Evolutionary conservation across 1,140 invertebrate species (phyloP).

Genomic region (Drosophila simulans): DNA sequence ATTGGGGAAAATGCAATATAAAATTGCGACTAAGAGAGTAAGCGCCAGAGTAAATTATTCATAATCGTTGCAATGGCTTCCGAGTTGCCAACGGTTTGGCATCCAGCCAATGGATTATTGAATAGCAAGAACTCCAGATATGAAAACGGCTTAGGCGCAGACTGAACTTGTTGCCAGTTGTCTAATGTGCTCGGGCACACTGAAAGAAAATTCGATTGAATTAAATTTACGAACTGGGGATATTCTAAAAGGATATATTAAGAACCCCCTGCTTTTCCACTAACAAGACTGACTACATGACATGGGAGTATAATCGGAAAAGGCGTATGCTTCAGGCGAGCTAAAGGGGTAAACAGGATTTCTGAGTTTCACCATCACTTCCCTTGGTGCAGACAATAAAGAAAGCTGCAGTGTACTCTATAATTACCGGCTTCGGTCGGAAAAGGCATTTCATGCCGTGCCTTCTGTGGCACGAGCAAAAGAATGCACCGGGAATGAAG

Average conservation of each 20-base stretch:
- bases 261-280: too few relatives aligned
- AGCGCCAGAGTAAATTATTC: conserved; percentile 55
- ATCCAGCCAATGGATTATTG: conserved; percentile 65
- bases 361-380: not conserved
- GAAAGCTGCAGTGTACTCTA: conserved; percentile 25
- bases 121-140: conserved; percentile 19
- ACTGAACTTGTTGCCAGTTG: conserved; percentile 43
- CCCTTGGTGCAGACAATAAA: not conserved
- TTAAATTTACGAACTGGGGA: too few relatives aligned
- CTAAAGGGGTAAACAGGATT: not conserved
- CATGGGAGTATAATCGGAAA: too few relatives aligned
- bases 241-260: too few relatives aligned
- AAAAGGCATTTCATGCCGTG: conserved; percentile 37
- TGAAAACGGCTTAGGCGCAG: conserved; percentile 15
- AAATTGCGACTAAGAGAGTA: conserved; percentile 5
- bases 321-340: not conserved
- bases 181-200: conserved; percentile 9
- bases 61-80: conserved; percentile 71
- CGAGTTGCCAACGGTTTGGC: conserved; percentile 70
- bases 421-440: conserved; percentile 27
- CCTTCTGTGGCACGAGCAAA: conserved; percentile 12
- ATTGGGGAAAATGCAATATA: conserved; percentile 10
- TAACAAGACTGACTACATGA: too few relatives aligned
- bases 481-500: conserved; percentile 15
- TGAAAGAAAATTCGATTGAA: not conserved